Base-by-base conservation (phyloP, 2,797 vertebrate species). In the Peromyscus attwateri region DNA sequence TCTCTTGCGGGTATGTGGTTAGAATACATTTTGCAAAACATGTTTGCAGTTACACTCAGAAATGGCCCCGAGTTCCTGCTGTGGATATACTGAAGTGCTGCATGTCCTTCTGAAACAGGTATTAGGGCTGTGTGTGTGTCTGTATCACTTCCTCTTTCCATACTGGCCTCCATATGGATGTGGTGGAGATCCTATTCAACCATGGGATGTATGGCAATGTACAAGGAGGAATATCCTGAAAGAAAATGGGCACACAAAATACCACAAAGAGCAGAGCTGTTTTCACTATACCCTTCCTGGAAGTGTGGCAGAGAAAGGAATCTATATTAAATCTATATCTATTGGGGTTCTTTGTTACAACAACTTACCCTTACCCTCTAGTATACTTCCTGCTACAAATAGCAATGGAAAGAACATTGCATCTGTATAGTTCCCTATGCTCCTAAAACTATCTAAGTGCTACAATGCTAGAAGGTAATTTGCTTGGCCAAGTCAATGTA, bases 131-230 rank as follows among this genome's bases (percentile, higher is more conserved):
- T 3, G 29, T 31, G 27, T 21, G 3, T 13, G 2, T 37, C 43
- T 60, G 17, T 4, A 14, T 27, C 57, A 55, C 23, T 27, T 7
- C 40, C 13, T 66, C 14, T 40, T 79, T 94, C n/a, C 27, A 46
- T 1, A 52, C 13, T 6, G 19, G 57, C 34, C 29, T 64, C 62
- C 21, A 0, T 25, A 29, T 16, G 62, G 77, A 9, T 3, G 16
- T 75, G 62, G n/a, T 19, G 21, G 21, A 23, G 87, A 77, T 6
- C 29, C 37, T 37, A 13, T 64, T 83, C 17, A 21, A 49, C 34
- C 31, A 4, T 0, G 9, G n/a, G 27, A 10, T 52, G 37, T 14
- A 49, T 9, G 40, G 37, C 0, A 46, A 1, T 68, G 68, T 27
- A 19, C 6, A 70, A 49, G 73, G 55, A 46, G 27, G 5, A 9